Percentiles rank a stretch among this genome's conserved stretches.
Evolutionary conservation across 2,797 vertebrate genomes (phyloP).

Genomic region (Parauchenoglanis ngamensis): DNA sequence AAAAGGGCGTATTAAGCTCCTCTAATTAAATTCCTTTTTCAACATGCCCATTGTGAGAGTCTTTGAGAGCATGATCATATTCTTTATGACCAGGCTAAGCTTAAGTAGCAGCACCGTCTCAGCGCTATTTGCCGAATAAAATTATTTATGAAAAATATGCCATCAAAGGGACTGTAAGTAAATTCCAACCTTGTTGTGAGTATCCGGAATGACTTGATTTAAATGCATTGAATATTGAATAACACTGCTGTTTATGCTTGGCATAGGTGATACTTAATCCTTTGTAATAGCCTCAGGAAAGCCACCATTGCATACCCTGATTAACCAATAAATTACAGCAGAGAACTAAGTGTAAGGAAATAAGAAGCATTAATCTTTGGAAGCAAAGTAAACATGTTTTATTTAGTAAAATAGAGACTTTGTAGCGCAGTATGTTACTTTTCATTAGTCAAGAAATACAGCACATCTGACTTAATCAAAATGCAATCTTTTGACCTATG

Average conservation of each 20-base stretch:
- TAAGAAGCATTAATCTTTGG: slow-evolving; percentile 62
- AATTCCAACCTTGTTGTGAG: slow-evolving; percentile 53
- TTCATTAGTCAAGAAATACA: slow-evolving; percentile 42
- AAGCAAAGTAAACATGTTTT: slow-evolving; percentile 64
- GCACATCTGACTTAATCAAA: slow-evolving; percentile 30
- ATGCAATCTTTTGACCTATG: not conserved
- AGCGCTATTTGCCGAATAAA: slow-evolving; percentile 39
- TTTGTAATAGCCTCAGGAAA: slow-evolving; percentile 61
- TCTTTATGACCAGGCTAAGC: slow-evolving; percentile 31
- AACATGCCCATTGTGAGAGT: slow-evolving; percentile 58
- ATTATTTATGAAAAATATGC: slow-evolving; percentile 60
- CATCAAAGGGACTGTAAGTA: slow-evolving; percentile 54
- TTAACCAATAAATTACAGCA: slow-evolving; percentile 66
- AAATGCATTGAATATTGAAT: slow-evolving; percentile 68
- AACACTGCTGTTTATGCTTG: slow-evolving; percentile 56
- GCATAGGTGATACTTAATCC: slow-evolving; percentile 66
- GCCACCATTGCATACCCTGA: slow-evolving; percentile 53
- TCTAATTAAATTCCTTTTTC: slow-evolving; percentile 72
- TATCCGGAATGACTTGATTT: slow-evolving; percentile 64
- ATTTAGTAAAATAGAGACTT: slow-evolving; percentile 65
- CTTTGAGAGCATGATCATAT: slow-evolving; percentile 58
- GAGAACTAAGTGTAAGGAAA: slow-evolving; percentile 59
- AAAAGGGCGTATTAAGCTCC: slow-evolving; percentile 69
- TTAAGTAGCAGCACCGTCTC: slow-evolving; percentile 39
- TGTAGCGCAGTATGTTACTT: slow-evolving; percentile 58